phyloP scores from a whole-genome alignment of 2,888 invertebrate genomes.

The Petrophora chlorosata region DNA sequence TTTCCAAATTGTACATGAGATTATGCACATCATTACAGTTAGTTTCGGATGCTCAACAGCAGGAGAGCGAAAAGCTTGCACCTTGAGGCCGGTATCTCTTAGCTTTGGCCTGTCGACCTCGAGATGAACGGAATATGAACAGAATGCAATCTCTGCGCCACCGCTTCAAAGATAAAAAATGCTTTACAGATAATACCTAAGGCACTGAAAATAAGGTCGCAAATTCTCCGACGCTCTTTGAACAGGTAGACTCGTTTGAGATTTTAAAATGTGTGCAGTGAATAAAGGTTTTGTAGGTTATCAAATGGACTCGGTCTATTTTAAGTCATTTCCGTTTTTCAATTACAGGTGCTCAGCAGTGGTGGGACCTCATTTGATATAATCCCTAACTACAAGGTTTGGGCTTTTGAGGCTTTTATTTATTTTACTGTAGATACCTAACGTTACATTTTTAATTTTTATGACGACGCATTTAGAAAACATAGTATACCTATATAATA shows the following conservation, averaged over 20 bases:
- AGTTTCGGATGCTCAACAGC: too few species aligned
- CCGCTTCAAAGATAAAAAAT: conserved; percentile 56
- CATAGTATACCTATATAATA: too few species aligned
- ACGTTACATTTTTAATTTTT: too few species aligned
- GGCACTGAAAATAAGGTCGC: conserved; percentile 28
- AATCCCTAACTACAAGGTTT: too few species aligned
- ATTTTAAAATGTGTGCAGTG: conserved; percentile 47
- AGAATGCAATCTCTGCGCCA: conserved; percentile 66
- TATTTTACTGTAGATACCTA: too few species aligned
- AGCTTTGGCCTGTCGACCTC: conserved; percentile 55
- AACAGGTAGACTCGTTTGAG: conserved; percentile 38
- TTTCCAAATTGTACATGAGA: too few species aligned
- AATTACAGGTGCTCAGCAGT: too few species aligned
- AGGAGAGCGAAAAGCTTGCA: too few species aligned
- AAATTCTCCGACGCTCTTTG: conserved; percentile 18
- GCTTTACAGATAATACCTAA: conserved; percentile 30
- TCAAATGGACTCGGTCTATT: conserved; percentile 35
- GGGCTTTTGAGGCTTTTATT: too few species aligned
- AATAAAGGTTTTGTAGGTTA: conserved; percentile 44
- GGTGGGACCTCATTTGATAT: too few species aligned
- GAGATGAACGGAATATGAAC: conserved; percentile 65
- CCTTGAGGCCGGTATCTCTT: conserved; percentile 37
- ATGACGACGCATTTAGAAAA: too few species aligned
- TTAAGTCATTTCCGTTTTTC: neutral
- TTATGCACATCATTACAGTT: too few species aligned